phyloP scores from a whole-genome alignment of 2,797 vertebrate species.

The Rhinella marina region DNA sequence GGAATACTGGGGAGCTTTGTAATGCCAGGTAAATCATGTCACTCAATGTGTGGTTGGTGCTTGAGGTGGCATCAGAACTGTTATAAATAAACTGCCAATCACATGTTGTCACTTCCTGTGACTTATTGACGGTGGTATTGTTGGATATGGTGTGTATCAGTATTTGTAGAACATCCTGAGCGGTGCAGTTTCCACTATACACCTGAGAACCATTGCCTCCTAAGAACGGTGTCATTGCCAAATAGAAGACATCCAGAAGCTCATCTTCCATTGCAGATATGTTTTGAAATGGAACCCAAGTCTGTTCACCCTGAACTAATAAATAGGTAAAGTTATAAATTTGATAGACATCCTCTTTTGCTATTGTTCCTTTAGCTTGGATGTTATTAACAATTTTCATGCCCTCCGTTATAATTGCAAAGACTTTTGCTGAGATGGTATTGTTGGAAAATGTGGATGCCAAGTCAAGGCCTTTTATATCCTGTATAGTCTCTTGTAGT shows the following conservation, averaged over 20 bases:
- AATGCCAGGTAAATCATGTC: constrained; percentile 65
- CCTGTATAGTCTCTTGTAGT: not conserved
- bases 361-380: constrained; percentile 42
- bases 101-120: constrained; percentile 62
- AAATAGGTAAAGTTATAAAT: constrained; percentile 65
- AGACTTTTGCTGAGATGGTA: constrained; percentile 56
- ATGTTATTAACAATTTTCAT: constrained; percentile 62
- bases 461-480: not conserved
- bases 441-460: constrained; percentile 56
- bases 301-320: constrained; percentile 61
- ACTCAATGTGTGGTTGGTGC: constrained; percentile 53
- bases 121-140: constrained; percentile 55
- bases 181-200: constrained; percentile 50
- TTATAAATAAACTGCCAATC: constrained; percentile 61
- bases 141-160: constrained; percentile 65
- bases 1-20: constrained; percentile 63
- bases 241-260: constrained; percentile 55
- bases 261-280: constrained; percentile 35
- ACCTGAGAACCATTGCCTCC: not conserved
- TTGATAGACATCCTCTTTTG: constrained; percentile 60
- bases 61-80: not conserved
- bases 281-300: constrained; percentile 17
- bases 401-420: constrained; percentile 65
- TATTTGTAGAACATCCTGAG: constrained; percentile 36
- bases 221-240: constrained; percentile 65